These are phyloP conservation scores for Myotis vivesi DNA, from an alignment of 2,797 vertebrate species.

Conservation along the genomic window DNA sequence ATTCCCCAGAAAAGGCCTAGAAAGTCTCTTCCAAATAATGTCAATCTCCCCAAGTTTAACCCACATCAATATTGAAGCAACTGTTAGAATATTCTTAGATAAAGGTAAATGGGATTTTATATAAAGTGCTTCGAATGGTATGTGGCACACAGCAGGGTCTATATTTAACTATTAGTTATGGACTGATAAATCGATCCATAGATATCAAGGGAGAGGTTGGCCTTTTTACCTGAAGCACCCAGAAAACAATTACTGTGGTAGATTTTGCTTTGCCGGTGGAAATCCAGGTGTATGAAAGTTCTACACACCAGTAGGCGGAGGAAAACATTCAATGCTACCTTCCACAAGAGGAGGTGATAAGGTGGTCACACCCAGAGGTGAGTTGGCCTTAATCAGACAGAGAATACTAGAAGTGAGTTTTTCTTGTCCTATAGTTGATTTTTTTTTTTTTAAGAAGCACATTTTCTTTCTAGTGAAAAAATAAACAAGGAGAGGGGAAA, in stretches of 20 bases:
- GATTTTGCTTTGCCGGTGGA: background rate
- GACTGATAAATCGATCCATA: background rate
- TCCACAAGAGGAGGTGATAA: background rate
- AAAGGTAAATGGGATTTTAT: background rate
- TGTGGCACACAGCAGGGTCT: background rate
- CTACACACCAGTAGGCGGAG: background rate
- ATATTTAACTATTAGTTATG: background rate
- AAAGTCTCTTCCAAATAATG: background rate
- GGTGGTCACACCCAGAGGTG: background rate
- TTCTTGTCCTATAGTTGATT: background rate
- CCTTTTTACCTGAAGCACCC: background rate
- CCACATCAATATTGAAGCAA: background rate
- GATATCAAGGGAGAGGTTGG: background rate
- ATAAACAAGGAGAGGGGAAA: constrained; percentile 49
- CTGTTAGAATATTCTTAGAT: background rate
- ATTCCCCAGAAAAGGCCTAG: background rate
- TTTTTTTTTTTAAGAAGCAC: constrained; percentile 9
- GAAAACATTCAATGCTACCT: background rate
- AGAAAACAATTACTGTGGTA: background rate
- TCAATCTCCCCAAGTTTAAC: background rate
- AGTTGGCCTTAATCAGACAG: background rate
- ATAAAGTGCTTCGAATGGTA: background rate
- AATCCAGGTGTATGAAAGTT: background rate
- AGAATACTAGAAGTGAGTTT: background rate
- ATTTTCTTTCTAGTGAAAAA: constrained; percentile 71